Evolutionary conservation across 2,888 invertebrate species (phyloP).

Genomic region (Cataglyphis livida): DNA sequence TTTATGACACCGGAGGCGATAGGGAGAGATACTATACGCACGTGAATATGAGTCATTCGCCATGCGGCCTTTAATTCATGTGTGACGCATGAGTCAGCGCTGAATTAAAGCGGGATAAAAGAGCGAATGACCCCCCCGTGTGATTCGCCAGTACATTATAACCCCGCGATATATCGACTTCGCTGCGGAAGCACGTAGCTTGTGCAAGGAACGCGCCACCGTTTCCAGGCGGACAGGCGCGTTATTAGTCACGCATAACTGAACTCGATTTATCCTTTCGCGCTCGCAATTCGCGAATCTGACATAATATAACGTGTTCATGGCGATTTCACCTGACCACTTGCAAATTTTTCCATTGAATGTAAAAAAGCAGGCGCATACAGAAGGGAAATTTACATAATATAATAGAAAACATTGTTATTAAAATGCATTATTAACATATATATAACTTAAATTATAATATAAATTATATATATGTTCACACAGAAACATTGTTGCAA

Average conservation of each 20-base stretch:
- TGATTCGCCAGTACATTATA: slow-evolving; percentile 19
- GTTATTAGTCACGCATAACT: slow-evolving; percentile 50
- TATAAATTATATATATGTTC: not conserved
- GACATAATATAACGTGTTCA: slow-evolving; percentile 30
- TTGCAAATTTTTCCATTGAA: slow-evolving; percentile 16
- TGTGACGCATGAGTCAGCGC: slow-evolving; percentile 22
- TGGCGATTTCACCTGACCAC: slow-evolving; percentile 8
- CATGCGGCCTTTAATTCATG: slow-evolving; percentile 16
- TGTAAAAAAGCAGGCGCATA: not conserved
- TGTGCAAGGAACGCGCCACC: slow-evolving; percentile 23
- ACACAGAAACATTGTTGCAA: not conserved
- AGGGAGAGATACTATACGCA: slow-evolving; percentile 7
- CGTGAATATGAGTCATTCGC: slow-evolving; percentile 31
- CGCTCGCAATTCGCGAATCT: slow-evolving; percentile 12
- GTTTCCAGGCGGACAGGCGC: slow-evolving; percentile 32
- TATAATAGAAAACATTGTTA: not conserved
- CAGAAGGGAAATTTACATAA: not conserved
- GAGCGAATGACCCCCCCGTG: not conserved
- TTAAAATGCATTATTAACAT: not conserved
- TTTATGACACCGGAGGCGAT: slow-evolving; percentile 10
- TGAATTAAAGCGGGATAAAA: slow-evolving; percentile 3
- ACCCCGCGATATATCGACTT: slow-evolving; percentile 1
- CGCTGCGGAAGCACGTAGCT: slow-evolving; percentile 38
- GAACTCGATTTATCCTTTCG: slow-evolving; percentile 47
- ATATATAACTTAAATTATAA: not conserved